Evolutionary conservation across 2,888 invertebrate genomes (phyloP), one percentile per base, ranked within the genome.

Genomic region (Heliconius aoede): DNA sequence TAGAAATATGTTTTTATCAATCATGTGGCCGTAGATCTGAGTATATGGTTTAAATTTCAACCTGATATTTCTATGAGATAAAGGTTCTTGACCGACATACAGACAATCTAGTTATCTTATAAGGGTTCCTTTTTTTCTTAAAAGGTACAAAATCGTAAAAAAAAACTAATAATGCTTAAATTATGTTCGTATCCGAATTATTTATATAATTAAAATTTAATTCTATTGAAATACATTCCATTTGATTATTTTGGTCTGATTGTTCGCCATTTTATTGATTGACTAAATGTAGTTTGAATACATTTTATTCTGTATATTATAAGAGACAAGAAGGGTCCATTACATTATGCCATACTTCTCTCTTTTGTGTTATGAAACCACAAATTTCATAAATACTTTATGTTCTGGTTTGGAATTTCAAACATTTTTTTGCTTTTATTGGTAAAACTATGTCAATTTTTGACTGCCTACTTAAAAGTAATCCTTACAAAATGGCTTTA

Each of bases 371-470:
- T 69, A 13, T 15, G 30, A 69, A 55, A 55, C 30, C 15, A 36
- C 8, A 24, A 69, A 30, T 55, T 2, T 55, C 24, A 21, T 28
- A 24, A 4, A 40, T 61, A 24, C 65, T 36, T 24, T 24, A 21
- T 51, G 13, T 46, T 51, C 21, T 18, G 68, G 28, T 68, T 68
- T 51, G 18, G 26, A 69, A 8, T 71, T 21, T 13, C 3, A 9
- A 26, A 58, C 13, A 24, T 15, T 36, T 60, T 24, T 15, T 36
- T 21, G 0, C 18, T 46, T 60, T 32, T 11, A 15, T 28, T 36
- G 21, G 7, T 28, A 46, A 26, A 76, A 76, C 75, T 62, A 58
- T 69, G 75, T 72, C 71, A 76, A 76, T 76, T 76, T 72, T 64
- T 72, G 64, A 76, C 75, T 76, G 71, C 75, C 75, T 72, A 55